A percentile compares a stretch with the other conserved stretches of the same genome.
These are phyloP conservation scores for Corbicula japonica DNA, from an alignment of 2,888 invertebrate genomes.

Conservation along the genomic window DNA sequence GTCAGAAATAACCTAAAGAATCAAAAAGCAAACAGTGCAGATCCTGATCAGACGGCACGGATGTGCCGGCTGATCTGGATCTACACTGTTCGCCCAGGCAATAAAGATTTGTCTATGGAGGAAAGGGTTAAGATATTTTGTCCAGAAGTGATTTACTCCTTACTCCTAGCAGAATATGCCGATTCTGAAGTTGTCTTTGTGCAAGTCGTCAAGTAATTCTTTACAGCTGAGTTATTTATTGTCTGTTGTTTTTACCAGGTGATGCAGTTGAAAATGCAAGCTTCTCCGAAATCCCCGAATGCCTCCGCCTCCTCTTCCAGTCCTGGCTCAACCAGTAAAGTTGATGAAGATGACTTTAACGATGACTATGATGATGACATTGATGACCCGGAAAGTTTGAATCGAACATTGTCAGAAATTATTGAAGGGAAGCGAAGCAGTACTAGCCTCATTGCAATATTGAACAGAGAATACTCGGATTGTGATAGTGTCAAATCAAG, in stretches of 20 bases:
- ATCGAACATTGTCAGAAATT: slow-evolving; percentile 81
- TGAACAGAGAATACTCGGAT: slow-evolving; percentile 64
- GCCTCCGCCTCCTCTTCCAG: slow-evolving; percentile 46
- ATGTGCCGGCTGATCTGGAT: too few species aligned
- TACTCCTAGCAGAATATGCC: too few species aligned
- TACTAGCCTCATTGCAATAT: slow-evolving; percentile 59
- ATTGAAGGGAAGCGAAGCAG: slow-evolving; percentile 78
- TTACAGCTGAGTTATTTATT: not conserved
- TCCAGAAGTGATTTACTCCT: too few species aligned
- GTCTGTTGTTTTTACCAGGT: slow-evolving; percentile 73
- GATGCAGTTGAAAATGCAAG: slow-evolving; percentile 82
- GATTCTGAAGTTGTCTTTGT: too few species aligned
- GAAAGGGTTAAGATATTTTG: too few species aligned
- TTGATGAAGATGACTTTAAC: slow-evolving; percentile 63
- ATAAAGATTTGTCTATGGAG: too few species aligned
- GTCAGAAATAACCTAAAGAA: too few species aligned
- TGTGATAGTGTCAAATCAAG: slow-evolving; percentile 65
- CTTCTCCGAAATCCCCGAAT: slow-evolving; percentile 61
- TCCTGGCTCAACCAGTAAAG: slow-evolving; percentile 54
- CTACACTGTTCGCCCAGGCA: too few species aligned
- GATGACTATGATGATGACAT: slow-evolving; percentile 76
- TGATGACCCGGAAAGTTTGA: slow-evolving; percentile 80
- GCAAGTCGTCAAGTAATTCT: not conserved
- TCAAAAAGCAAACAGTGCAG: too few species aligned
- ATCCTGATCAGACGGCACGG: too few species aligned